phyloP scores from a whole-genome alignment of 2,888 invertebrate genomes.

The Melinaea marsaeus region DNA sequence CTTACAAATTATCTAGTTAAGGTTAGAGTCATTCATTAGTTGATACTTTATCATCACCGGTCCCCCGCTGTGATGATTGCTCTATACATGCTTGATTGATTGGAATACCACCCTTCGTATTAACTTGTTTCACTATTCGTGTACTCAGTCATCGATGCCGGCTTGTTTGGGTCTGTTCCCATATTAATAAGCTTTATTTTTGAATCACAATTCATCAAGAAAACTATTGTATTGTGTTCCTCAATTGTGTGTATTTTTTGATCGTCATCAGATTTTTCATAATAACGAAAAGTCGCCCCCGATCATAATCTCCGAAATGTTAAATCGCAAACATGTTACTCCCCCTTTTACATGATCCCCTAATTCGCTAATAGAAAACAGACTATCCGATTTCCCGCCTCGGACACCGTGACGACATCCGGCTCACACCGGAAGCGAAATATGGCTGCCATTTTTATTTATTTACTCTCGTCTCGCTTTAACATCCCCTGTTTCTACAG shows the following conservation, averaged over 20 bases:
- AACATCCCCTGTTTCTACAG: background rate
- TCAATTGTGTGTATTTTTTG: background rate
- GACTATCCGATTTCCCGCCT: constrained; percentile 63
- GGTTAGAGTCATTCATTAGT: constrained; percentile 34
- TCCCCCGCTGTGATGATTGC: constrained; percentile 40
- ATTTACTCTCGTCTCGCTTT: constrained; percentile 32
- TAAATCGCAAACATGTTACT: constrained; percentile 47
- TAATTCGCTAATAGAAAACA: constrained; percentile 74
- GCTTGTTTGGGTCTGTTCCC: background rate
- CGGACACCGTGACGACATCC: constrained; percentile 65
- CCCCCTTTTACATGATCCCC: constrained; percentile 45
- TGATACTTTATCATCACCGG: constrained; percentile 26
- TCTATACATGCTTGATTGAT: constrained; percentile 36
- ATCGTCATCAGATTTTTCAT: constrained; percentile 2
- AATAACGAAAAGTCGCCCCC: constrained; percentile 26
- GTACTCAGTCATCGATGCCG: constrained; percentile 12
- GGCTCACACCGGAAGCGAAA: constrained; percentile 42
- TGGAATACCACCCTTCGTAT: constrained; percentile 19
- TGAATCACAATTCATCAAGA: no score
- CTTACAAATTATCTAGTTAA: constrained; percentile 1
- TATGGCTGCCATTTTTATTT: constrained; percentile 39
- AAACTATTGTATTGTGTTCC: no score
- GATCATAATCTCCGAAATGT: constrained; percentile 40
- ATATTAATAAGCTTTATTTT: no score
- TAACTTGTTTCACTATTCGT: constrained; percentile 15